Evolutionary conservation across 2,113 vertebrate genomes (phyloP).

Genomic region (Anhinga anhinga): DNA sequence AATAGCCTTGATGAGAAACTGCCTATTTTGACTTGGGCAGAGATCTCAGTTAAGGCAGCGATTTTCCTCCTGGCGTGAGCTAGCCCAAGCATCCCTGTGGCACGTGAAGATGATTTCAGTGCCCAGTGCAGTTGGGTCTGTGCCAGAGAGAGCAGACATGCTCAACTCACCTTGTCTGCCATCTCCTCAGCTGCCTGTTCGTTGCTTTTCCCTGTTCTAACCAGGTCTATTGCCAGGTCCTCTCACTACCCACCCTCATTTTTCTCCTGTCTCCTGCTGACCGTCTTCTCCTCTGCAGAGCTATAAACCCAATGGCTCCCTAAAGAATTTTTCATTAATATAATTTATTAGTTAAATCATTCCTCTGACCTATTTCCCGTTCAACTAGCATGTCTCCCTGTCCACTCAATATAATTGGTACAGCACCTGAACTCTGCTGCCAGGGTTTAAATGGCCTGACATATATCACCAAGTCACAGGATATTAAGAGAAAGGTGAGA

Average conservation of each 20-base stretch:
- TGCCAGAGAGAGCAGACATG: accelerated
- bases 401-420: constrained; percentile 39
- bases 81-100: background rate
- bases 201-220: background rate
- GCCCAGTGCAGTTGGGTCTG: background rate
- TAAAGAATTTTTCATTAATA: constrained; percentile 53
- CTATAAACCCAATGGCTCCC: background rate
- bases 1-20: background rate
- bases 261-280: background rate
- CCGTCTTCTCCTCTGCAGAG: constrained; percentile 3
- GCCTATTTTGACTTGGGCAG: background rate
- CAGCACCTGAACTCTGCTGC: constrained; percentile 37
- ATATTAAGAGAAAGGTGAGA: constrained; percentile 65
- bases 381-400: background rate
- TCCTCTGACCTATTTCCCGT: constrained; percentile 40
- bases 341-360: constrained; percentile 47
- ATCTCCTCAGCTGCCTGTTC: accelerated
- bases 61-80: background rate
- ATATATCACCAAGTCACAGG: constrained; percentile 61
- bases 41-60: background rate
- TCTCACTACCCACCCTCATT: background rate
- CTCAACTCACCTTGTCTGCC: background rate
- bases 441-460: constrained; percentile 32
- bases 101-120: background rate
- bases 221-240: background rate